Conservation (phyloP, 2,113 vertebrate genomes). For the Leucopsar rothschildi region DNA sequence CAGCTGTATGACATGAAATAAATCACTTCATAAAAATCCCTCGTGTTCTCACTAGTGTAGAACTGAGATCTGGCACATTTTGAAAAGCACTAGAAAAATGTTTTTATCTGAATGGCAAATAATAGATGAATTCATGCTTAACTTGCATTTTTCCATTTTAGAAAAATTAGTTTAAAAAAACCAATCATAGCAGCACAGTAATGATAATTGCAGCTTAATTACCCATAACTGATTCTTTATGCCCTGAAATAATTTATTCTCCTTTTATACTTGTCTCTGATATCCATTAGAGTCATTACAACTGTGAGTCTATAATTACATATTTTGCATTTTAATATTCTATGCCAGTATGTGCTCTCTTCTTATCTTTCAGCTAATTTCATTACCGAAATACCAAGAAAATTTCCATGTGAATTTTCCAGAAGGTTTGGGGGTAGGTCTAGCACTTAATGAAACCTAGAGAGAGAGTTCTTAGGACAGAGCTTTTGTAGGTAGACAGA, state of each 20-base stretch:
- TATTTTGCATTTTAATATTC: constrained; percentile 39
- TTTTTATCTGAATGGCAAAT: constrained; percentile 34
- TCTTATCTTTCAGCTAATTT: constrained; percentile 48
- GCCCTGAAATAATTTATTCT: constrained; percentile 54
- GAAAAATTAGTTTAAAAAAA: constrained; percentile 17
- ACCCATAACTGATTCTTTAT: constrained; percentile 47
- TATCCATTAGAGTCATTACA: constrained; percentile 55
- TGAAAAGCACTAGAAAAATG: constrained; percentile 22
- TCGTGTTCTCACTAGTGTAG: not conserved
- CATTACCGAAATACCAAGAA: not conserved
- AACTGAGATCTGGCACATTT: not conserved
- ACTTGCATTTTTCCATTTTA: constrained; percentile 2
- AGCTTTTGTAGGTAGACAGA: not conserved
- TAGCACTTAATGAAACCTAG: not conserved
- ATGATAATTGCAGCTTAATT: constrained; percentile 59
- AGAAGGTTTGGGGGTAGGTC: not conserved
- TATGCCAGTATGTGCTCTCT: not conserved
- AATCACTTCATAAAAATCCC: not conserved
- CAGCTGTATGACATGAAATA: not conserved
- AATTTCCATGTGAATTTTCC: constrained; percentile 1
- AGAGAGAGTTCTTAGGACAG: not conserved
- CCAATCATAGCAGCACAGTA: constrained; percentile 10
- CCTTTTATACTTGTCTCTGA: constrained; percentile 35
- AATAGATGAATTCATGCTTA: constrained; percentile 6
- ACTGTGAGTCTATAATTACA: constrained; percentile 42